Conservation (phyloP, 1,140 invertebrate species). For the Mesaphorura yosii region DNA sequence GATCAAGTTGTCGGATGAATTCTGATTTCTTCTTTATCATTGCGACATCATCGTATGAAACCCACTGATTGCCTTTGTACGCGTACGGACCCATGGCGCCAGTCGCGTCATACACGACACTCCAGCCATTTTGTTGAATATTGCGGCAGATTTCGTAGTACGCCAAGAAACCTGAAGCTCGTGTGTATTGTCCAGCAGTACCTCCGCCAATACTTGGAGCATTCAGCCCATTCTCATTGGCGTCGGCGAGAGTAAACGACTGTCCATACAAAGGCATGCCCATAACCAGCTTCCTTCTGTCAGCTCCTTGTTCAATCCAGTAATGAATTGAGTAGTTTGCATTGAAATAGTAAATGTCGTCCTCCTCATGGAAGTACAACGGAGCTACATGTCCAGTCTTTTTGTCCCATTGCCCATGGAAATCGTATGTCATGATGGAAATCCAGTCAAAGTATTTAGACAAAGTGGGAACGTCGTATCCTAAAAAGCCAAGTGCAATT, state of each 20-base stretch:
- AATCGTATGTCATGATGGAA: slow-evolving; percentile 42
- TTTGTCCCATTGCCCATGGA: slow-evolving; percentile 42
- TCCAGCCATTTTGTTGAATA: slow-evolving; percentile 52
- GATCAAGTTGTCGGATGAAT: slow-evolving; percentile 56
- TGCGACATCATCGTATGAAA: slow-evolving; percentile 51
- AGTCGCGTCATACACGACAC: slow-evolving; percentile 42
- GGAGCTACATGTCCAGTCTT: slow-evolving; percentile 42
- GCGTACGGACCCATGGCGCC: slow-evolving; percentile 49
- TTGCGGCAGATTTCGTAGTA: slow-evolving; percentile 70
- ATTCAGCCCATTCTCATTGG: slow-evolving; percentile 47
- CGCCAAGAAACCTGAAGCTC: slow-evolving; percentile 50
- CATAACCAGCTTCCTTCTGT: slow-evolving; percentile 49
- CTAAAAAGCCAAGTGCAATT: slow-evolving; percentile 34
- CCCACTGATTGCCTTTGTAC: slow-evolving; percentile 52
- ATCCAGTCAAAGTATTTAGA: slow-evolving; percentile 40
- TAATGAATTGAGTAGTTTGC: slow-evolving; percentile 40
- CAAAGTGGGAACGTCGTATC: slow-evolving; percentile 58
- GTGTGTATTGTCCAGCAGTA: slow-evolving; percentile 47
- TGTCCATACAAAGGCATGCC: slow-evolving; percentile 56
- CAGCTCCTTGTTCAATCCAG: slow-evolving; percentile 49
- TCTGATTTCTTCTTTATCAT: slow-evolving; percentile 55
- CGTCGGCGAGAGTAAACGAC: slow-evolving; percentile 44
- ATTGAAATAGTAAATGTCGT: slow-evolving; percentile 38
- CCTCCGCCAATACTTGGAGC: slow-evolving; percentile 45
- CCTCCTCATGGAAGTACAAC: slow-evolving; percentile 37